Conservation (phyloP, 1,140 invertebrate genomes). For the Macrocentrus cingulum region DNA sequence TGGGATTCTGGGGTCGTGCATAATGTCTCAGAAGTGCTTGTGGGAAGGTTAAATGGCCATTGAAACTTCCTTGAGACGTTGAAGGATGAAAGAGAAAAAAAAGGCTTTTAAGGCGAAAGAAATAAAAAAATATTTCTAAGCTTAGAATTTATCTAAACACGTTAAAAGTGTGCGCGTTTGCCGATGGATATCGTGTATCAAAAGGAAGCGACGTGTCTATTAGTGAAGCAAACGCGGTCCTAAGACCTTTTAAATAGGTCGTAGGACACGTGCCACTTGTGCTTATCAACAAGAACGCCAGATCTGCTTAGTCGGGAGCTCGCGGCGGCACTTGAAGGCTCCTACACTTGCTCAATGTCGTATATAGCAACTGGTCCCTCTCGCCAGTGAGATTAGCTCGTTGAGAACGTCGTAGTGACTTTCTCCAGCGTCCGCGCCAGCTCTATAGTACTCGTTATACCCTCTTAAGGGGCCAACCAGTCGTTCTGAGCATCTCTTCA, state of each 20-base stretch:
- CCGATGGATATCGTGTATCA: not conserved
- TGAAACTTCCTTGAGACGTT: too few relatives aligned
- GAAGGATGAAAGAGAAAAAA: too few relatives aligned
- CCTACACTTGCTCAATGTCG: not conserved
- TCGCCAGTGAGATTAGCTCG: conserved; percentile 5
- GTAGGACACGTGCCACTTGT: conserved; percentile 12
- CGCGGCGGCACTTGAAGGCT: not conserved
- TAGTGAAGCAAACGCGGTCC: not conserved
- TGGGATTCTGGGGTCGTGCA: conserved; percentile 24
- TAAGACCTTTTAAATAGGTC: too few relatives aligned
- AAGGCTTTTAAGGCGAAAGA: too few relatives aligned
- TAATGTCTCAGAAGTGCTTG: not conserved
- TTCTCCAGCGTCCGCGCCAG: not conserved
- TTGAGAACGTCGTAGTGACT: conserved; percentile 3
- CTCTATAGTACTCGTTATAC: not conserved
- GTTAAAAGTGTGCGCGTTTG: not conserved
- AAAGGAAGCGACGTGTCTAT: conserved; percentile 3
- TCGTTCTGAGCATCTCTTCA: not conserved
- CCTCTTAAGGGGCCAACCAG: not conserved
- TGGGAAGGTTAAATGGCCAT: conserved; percentile 13
- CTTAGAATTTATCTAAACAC: not conserved
- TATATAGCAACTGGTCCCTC: not conserved
- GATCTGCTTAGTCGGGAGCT: not conserved
- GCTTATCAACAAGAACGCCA: conserved; percentile 10
- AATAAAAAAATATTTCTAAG: too few relatives aligned